Base-by-base conservation (phyloP, 2,797 vertebrate genomes). In the Pagetopsis macropterus region DNA sequence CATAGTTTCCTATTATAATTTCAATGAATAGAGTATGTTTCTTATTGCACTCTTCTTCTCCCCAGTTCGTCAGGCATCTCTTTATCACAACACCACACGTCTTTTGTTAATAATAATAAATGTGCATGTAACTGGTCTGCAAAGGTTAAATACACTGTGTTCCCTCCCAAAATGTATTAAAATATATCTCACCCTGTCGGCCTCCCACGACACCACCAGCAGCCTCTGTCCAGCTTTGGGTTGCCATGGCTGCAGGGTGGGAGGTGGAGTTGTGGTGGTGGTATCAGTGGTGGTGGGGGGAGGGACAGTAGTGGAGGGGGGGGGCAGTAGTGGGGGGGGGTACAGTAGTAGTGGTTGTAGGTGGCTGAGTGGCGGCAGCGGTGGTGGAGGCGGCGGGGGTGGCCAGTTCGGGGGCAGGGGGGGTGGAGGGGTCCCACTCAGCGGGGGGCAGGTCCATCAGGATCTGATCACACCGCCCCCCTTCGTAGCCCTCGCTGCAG, bases 191-290 rank as follows among this genome's bases (percentile, higher is more conserved):
- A 99, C 98, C 95, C 98, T 95, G 68, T 96, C 94, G 76, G 96
- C 95, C 82, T 98, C 96, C 97, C 98, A 99, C 43, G 89, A 95
- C 79, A 99, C 95, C 50, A 97, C 95, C 70, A 96, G 89, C 69
- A 96, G 84, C 86, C 95, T 97, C 91, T 99, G 98, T 10, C 96
- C 97, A 0, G 94, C 89, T 83, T 93, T 97, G 0, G 96, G 97
- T 89, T 96, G 96, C 98, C 98, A 99, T 0, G 94, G 94, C 8
- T 95, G 96, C 87, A 99, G 79, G 0, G 91, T 95, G 81, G 94
- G 87, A 0, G 94, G 90, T 1, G 93, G 91, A 59, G 91, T 92
- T 0, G 72, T 76, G 0, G 86, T 90, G 73, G 88, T 89, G 68
- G 84, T 65, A 51, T 89, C 27, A 44, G 81, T 41, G 4, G 87